Conservation (phyloP, 2,113 vertebrate species). For the Mastomys natalensis region DNA sequence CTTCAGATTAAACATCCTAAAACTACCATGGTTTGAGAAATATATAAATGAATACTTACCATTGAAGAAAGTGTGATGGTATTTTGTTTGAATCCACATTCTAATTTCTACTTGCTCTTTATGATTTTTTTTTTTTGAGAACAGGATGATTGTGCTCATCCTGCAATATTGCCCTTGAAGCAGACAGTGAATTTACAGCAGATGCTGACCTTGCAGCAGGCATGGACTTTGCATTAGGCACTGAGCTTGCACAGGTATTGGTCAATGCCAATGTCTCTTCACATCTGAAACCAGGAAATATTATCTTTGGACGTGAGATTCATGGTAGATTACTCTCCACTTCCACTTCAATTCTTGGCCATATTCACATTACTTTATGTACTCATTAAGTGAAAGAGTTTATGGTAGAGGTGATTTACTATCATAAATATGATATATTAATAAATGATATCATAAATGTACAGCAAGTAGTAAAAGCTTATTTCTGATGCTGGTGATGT, state of each 20-base stretch:
- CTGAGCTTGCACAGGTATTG: background rate
- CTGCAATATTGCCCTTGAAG: background rate
- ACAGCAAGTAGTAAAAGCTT: background rate
- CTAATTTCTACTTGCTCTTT: background rate
- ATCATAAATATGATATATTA: background rate
- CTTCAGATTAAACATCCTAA: background rate
- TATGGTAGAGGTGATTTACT: background rate
- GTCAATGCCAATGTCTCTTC: background rate
- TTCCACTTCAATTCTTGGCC: background rate
- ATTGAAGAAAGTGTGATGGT: background rate
- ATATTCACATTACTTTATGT: background rate
- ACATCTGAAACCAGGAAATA: background rate
- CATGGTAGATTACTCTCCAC: background rate
- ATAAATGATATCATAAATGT: constrained; percentile 12
- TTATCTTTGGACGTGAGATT: background rate
- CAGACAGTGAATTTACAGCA: background rate
- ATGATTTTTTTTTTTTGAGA: background rate
- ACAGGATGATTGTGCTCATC: background rate
- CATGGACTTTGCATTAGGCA: background rate
- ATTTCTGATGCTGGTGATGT: background rate
- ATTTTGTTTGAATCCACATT: background rate
- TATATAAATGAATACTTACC: background rate
- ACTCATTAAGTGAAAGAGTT: background rate
- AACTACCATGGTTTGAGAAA: background rate
- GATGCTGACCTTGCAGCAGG: background rate